These are phyloP conservation scores for Peromyscus nudipes DNA, from an alignment of 2,797 vertebrate species.

Conservation along the genomic window DNA sequence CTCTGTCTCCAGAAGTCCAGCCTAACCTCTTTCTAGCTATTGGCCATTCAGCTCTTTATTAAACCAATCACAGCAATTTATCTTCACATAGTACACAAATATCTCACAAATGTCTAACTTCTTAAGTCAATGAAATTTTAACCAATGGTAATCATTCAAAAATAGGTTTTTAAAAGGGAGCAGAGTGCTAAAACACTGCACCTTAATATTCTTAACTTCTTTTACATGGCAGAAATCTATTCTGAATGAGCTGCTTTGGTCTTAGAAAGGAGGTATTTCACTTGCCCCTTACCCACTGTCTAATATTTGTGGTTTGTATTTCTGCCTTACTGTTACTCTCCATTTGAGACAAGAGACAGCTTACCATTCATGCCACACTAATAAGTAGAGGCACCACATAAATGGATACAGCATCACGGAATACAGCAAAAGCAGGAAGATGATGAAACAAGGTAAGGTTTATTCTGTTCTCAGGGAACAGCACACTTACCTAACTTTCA, in stretches of 20 bases:
- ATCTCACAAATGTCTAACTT: neutral
- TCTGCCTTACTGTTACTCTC: neutral
- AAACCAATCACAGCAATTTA: neutral
- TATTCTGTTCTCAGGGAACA: neutral
- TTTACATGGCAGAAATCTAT: slow-evolving; percentile 18
- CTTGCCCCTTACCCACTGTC: neutral
- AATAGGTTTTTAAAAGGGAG: neutral
- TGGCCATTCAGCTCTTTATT: neutral
- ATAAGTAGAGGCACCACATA: neutral
- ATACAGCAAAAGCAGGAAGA: neutral
- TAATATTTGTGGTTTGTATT: neutral
- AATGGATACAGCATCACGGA: neutral
- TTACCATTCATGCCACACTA: neutral
- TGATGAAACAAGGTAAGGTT: neutral
- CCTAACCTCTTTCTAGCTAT: neutral
- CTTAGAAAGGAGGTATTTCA: neutral
- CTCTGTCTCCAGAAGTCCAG: neutral
- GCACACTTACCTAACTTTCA: neutral
- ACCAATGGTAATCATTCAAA: neutral
- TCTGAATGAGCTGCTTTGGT: neutral
- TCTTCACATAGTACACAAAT: neutral
- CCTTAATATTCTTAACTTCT: slow-evolving; percentile 6
- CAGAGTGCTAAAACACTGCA: neutral
- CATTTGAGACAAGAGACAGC: neutral
- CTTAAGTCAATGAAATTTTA: neutral